Conservation (phyloP, 2,797 vertebrate species). For the Leptodactylus fallax region DNA sequence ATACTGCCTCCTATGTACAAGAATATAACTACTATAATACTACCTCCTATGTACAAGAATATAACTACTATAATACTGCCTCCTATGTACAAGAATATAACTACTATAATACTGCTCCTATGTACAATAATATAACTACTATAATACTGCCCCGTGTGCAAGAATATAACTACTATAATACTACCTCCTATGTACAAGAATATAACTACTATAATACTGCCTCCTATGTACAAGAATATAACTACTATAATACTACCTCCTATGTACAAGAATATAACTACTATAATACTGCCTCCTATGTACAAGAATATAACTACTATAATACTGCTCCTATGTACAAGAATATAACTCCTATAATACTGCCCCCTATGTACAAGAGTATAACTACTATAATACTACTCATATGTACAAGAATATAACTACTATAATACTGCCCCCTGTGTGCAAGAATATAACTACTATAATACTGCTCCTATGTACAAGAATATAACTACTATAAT, state of each 20-base stretch:
- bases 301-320: slow-evolving; percentile 8
- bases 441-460: slow-evolving; percentile 2
- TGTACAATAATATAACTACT: slow-evolving; percentile 18
- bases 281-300: slow-evolving; percentile 3
- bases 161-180: slow-evolving; percentile 1
- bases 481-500: not conserved
- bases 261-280: not conserved
- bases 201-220: slow-evolving; percentile 6
- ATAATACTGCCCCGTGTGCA: not conserved
- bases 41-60: not conserved
- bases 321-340: not conserved
- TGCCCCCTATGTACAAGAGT: not conserved
- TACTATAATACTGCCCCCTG: not conserved
- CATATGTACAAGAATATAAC: not conserved
- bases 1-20: not conserved
- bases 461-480: not conserved
- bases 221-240: slow-evolving; percentile 5
- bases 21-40: slow-evolving; percentile 10
- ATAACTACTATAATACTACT: not conserved
- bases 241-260: slow-evolving; percentile 1
- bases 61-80: slow-evolving; percentile 26
- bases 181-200: not conserved
- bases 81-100: slow-evolving; percentile 23
- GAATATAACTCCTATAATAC: not conserved
- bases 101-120: slow-evolving; percentile 21